Conservation (phyloP, 2,888 invertebrate genomes). For the Acheta domesticus region DNA sequence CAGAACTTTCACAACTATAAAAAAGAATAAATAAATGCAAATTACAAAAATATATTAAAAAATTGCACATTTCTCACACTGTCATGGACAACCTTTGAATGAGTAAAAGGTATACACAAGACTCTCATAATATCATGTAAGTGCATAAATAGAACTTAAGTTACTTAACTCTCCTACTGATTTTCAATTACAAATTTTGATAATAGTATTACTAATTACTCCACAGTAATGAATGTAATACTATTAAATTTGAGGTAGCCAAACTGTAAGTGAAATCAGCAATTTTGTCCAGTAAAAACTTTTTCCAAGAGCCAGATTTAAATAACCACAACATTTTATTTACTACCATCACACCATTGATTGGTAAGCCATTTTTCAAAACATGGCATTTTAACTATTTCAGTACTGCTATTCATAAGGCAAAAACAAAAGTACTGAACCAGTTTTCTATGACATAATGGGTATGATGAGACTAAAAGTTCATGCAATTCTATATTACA, state of each 20-base stretch:
- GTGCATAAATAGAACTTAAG: neutral
- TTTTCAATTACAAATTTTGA: neutral
- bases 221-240: neutral
- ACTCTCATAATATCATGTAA: neutral
- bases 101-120: neutral
- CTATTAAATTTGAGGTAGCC: conserved; percentile 3
- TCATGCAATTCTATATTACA: neutral
- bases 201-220: no score
- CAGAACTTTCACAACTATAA: neutral
- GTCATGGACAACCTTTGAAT: neutral
- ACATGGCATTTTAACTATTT: neutral
- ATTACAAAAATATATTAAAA: neutral
- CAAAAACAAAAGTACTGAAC: neutral
- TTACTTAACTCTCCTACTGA: neutral
- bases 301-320: neutral
- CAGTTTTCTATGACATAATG: no score
- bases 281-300: neutral
- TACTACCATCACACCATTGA: neutral
- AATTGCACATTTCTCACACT: conserved; percentile 8
- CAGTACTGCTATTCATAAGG: neutral
- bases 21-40: conserved; percentile 4
- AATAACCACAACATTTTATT: neutral
- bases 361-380: neutral
- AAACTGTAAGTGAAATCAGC: neutral
- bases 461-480: neutral